Base-by-base conservation (phyloP, 1,140 invertebrate species). In the Scaptomyza graminum region DNA sequence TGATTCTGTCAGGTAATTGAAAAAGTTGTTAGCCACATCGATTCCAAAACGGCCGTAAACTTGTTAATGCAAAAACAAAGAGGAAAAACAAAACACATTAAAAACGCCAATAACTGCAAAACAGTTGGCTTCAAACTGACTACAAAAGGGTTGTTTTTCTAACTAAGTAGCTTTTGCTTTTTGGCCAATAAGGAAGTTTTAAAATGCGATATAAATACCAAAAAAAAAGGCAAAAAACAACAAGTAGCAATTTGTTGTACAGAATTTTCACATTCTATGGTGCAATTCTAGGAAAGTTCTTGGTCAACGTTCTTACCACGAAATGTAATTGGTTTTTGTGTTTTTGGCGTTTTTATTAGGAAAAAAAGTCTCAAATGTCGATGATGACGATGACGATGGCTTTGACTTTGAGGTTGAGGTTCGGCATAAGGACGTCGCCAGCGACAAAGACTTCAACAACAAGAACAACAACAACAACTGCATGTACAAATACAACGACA, bases 1-100 rank as follows among this genome's bases (percentile, higher is more conserved):
- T 68, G 41, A 65, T 52, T 49, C 66, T 57, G 43, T 60, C 43
- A 39, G 63, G 68, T 77, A 88, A 88, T 88, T 88, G 79, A 88
- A 88, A 88, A 88, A 88, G 75, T 88, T 88, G 83, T 83, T 88
- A 76, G 79, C 76, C 72, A 79, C 83, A 88, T 83, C 62, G 79
- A 88, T 88, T 76, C 76, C 79, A 88, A 88, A 87, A 74, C 74
- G 82, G 61, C 64, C 75, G 67, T 85, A 87, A 87, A 85, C 82
- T 85, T 87, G 82, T 85, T 85, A 77, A 85, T 84, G 68, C 68
- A 31, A 7, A 34, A 34, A 34, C 7, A 34, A 34, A 34, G 1
- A 31, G 28, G 28, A 7, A 34, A 52, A 44, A n/a, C 1, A n/a
- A 16, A 56, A 57, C 69, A 57, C 72, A 83, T 83, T 76, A 76